Evolutionary conservation across 2,797 vertebrate species (phyloP), one percentile per base, ranked within the genome.

Genomic region (Carcharodon carcharias): DNA sequence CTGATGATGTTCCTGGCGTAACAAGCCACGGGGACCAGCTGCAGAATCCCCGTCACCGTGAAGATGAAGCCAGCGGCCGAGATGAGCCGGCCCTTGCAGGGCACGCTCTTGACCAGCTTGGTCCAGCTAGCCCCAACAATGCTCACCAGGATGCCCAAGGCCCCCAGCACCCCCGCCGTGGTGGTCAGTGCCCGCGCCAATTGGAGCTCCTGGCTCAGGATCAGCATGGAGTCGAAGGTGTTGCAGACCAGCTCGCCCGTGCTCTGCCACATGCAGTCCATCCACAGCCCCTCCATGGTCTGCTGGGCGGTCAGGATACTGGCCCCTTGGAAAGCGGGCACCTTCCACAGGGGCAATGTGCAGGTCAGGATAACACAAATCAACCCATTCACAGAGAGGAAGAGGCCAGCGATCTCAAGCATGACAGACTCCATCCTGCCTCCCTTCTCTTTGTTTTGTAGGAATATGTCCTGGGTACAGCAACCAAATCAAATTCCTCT

Each of bases 251-350:
- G 28, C 28, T 35, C 26, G 23, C 87, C 87, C 3, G 50, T 89
- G 28, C 54, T 35, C 87, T 89, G 87, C 87, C 26, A 89, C 0
- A 89, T 12, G 0, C 87, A 89, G 8, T 89, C 54, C 87, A 89
- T 89, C 87, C 87, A 89, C 28, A 89, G 50, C 12, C 87, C 87
- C 54, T 89, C 87, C 87, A 54, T 58, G 87, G 54, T 89, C 87
- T 89, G 54, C 54, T 58, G 23, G 14, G 87, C 87, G 0, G 87
- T 89, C 54, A 89, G 54, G 9, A 89, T 56, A 54, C 89, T 89
- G 1, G 87, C 87, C 26, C 87, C 87, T 58, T 58, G 9, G 4
- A 89, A 89, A 14, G 87, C 87, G 1, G 87, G 87, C 12, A 89
- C 87, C 54, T 31, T 89, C 87, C 87, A 89, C 26, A 89, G 87